phyloP scores from a whole-genome alignment of 1,140 invertebrate genomes.

The Cotesia chilonis region DNA sequence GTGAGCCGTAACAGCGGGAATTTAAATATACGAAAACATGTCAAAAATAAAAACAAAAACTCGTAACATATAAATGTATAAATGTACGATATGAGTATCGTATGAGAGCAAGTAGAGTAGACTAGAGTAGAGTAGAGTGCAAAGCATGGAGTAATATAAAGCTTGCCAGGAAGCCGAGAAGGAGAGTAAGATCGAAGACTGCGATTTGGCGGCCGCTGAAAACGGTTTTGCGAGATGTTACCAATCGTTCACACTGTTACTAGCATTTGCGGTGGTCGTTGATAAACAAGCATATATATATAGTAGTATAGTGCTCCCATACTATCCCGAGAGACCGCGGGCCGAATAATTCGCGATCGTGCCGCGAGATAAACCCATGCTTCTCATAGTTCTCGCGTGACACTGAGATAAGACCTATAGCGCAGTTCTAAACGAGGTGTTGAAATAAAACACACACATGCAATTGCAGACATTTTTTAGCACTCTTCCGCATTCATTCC shows the following conservation, averaged over 20 bases:
- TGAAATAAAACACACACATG: constrained; percentile 24
- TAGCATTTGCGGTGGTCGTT: neutral
- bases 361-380: constrained; percentile 3
- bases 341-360: constrained; percentile 26
- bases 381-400: constrained; percentile 28
- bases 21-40: too few relatives aligned
- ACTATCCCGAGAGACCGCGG: neutral
- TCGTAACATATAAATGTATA: too few relatives aligned
- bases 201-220: neutral
- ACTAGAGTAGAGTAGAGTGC: too few relatives aligned
- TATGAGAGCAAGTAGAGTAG: too few relatives aligned
- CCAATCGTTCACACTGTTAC: constrained; percentile 18
- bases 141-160: too few relatives aligned
- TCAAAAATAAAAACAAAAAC: too few relatives aligned
- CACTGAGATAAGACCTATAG: constrained; percentile 23
- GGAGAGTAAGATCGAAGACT: too few relatives aligned
- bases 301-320: neutral
- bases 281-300: constrained; percentile 18
- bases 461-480: constrained; percentile 5
- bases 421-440: constrained; percentile 22
- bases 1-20: too few relatives aligned
- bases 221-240: constrained; percentile 18
- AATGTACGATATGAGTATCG: too few relatives aligned
- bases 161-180: too few relatives aligned
- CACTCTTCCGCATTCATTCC: constrained; percentile 14